A percentile compares a stretch with the other conserved stretches of the same genome.
These are phyloP conservation scores for Otus scops DNA, from an alignment of 2,797 vertebrate species.

Conservation along the genomic window DNA sequence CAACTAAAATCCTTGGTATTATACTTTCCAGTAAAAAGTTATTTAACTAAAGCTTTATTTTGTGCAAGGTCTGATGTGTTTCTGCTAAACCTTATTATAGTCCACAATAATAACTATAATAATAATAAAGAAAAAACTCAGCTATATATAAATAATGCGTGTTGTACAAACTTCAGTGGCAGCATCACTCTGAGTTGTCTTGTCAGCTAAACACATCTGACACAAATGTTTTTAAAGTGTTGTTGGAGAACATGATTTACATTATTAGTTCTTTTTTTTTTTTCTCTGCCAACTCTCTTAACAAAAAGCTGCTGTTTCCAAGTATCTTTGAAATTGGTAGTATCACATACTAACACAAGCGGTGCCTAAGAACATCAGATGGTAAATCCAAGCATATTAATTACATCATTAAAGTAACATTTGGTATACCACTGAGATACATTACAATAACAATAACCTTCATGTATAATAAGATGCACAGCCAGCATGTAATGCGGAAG, in stretches of 20 bases:
- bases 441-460: conserved; percentile 71
- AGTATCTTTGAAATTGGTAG: conserved; percentile 23
- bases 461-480: conserved; percentile 61
- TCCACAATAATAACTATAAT: neutral
- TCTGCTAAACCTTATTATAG: neutral
- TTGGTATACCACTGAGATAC: conserved; percentile 63
- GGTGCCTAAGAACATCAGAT: conserved; percentile 66
- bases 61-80: neutral
- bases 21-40: conserved; percentile 30
- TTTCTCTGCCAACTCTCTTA: conserved; percentile 21
- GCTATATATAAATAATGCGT: conserved; percentile 19
- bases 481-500: conserved; percentile 6
- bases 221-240: conserved; percentile 2
- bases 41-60: conserved; percentile 40
- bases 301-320: conserved; percentile 33
- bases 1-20: conserved; percentile 26
- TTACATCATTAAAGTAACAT: conserved; percentile 73
- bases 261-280: conserved; percentile 38
- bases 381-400: conserved; percentile 73
- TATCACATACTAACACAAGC: conserved; percentile 37
- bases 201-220: neutral
- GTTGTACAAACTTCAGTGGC: conserved; percentile 21
- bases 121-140: neutral
- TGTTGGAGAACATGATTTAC: neutral
- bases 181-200: neutral